A percentile compares a stretch with the other conserved stretches of the same genome.
phyloP scores from a whole-genome alignment of 2,113 vertebrate species.

The Hypomesus transpacificus region DNA sequence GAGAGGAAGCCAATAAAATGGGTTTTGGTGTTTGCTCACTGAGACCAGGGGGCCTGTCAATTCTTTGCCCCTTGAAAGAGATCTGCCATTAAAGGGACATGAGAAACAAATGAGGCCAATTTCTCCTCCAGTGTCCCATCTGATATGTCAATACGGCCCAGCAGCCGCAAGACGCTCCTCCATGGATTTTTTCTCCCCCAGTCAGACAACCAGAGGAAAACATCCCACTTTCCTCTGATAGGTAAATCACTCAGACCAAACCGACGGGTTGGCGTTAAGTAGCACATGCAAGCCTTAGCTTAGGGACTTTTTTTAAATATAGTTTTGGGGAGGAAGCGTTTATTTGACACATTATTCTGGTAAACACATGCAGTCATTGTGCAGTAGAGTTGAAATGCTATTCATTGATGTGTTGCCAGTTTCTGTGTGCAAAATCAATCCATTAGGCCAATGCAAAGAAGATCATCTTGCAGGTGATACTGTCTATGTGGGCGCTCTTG shows the following conservation, averaged over 20 bases:
- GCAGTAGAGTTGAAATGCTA: no score
- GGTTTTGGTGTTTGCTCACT: slow-evolving; percentile 68
- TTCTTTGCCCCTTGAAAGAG: slow-evolving; percentile 70
- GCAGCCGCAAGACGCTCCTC: slow-evolving; percentile 62
- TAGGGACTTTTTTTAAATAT: slow-evolving; percentile 22
- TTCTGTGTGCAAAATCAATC: no score
- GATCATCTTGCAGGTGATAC: no score
- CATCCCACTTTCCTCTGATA: slow-evolving; percentile 65
- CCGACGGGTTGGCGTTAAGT: slow-evolving; percentile 58
- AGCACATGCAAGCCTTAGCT: slow-evolving; percentile 51
- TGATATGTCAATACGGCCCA: slow-evolving; percentile 75
- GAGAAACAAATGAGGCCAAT: slow-evolving; percentile 81
- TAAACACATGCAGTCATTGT: no score
- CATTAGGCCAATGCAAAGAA: no score
- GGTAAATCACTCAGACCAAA: slow-evolving; percentile 66
- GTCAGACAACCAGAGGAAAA: slow-evolving; percentile 69
- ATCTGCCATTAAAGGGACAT: slow-evolving; percentile 74
- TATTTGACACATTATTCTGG: no score
- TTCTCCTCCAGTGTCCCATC: slow-evolving; percentile 74
- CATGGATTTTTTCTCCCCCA: slow-evolving; percentile 71
- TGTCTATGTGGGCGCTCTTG: no score
- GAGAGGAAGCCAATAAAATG: slow-evolving; percentile 64
- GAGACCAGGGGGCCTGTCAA: slow-evolving; percentile 65
- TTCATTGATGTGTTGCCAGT: no score
- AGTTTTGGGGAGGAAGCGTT: no score